Evolutionary conservation across 2,888 invertebrate species (phyloP).

Genomic region (Plagodis dolabraria): DNA sequence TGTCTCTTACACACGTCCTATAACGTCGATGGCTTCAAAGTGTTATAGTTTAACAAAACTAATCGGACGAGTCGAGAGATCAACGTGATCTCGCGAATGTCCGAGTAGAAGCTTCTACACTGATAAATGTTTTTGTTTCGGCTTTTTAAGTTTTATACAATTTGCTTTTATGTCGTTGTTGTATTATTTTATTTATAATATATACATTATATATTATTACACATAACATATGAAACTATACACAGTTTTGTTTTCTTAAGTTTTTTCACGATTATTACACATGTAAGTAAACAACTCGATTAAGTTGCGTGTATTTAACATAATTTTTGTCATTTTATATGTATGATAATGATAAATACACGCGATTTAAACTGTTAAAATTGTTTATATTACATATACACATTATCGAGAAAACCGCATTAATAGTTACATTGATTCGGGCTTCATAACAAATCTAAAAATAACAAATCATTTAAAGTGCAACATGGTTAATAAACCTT

Average conservation of each 20-base stretch:
- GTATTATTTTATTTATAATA: conserved; percentile 11
- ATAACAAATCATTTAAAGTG: not conserved
- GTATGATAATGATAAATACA: too few species aligned
- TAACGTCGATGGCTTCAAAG: conserved; percentile 43
- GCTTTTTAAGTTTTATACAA: conserved; percentile 22
- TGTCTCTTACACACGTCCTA: conserved; percentile 51
- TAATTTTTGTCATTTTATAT: too few species aligned
- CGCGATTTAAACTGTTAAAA: too few species aligned
- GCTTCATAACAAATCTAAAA: not conserved
- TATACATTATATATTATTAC: conserved; percentile 1
- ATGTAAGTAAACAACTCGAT: too few species aligned
- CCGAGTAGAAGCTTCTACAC: conserved; percentile 50
- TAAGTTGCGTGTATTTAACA: not conserved
- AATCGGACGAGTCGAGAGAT: conserved; percentile 45
- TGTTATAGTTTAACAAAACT: conserved; percentile 43
- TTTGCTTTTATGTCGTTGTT: conserved; percentile 27
- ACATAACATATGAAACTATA: not conserved
- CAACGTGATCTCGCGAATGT: conserved; percentile 41
- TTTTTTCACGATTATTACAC: too few species aligned
- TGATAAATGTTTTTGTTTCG: conserved; percentile 30
- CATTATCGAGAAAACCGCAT: too few species aligned
- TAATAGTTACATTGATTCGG: not conserved
- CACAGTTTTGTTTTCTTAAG: not conserved
- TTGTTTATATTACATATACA: not conserved
- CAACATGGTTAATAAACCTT: conserved; percentile 13